phyloP scores from a whole-genome alignment of 1,140 invertebrate species.

The Lysiphlebus fabarum region DNA sequence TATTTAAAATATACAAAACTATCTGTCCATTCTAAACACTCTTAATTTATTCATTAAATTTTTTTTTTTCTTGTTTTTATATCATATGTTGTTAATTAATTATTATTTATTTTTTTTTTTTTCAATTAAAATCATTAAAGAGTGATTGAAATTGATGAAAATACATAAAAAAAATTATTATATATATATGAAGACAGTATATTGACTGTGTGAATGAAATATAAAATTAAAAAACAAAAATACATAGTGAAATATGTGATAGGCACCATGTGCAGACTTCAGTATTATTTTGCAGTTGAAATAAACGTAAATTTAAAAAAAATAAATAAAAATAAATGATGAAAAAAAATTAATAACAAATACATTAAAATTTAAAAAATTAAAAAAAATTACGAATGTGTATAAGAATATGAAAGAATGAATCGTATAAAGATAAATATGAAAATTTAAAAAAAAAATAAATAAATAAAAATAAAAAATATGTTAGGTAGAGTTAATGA shows the following conservation, averaged over 20 bases:
- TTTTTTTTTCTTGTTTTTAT: constrained; percentile 48
- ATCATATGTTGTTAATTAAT: neutral
- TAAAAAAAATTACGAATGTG: neutral
- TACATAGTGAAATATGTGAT: constrained; percentile 47
- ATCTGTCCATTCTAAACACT: too few species aligned
- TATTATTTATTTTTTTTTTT: too few species aligned
- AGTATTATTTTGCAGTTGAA: constrained; percentile 55
- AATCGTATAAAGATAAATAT: neutral
- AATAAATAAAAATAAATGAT: constrained; percentile 16
- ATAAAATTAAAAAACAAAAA: constrained; percentile 36
- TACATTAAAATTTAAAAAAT: neutral
- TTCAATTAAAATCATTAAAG: neutral
- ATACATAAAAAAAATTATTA: constrained; percentile 7
- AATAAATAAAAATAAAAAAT: constrained; percentile 33
- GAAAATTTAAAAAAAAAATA: constrained; percentile 7
- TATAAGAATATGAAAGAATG: neutral
- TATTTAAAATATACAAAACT: too few species aligned
- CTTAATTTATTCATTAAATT: constrained; percentile 10
- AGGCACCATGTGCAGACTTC: constrained; percentile 56
- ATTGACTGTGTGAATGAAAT: neutral
- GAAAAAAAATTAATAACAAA: constrained; percentile 23
- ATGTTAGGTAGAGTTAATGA: constrained; percentile 37
- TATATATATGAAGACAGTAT: constrained; percentile 6
- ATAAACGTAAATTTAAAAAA: constrained; percentile 8
- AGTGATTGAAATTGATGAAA: constrained; percentile 8